phyloP scores from a whole-genome alignment of 92 coral and sea anemone genomes.

The Epizoanthus illoricatus region DNA sequence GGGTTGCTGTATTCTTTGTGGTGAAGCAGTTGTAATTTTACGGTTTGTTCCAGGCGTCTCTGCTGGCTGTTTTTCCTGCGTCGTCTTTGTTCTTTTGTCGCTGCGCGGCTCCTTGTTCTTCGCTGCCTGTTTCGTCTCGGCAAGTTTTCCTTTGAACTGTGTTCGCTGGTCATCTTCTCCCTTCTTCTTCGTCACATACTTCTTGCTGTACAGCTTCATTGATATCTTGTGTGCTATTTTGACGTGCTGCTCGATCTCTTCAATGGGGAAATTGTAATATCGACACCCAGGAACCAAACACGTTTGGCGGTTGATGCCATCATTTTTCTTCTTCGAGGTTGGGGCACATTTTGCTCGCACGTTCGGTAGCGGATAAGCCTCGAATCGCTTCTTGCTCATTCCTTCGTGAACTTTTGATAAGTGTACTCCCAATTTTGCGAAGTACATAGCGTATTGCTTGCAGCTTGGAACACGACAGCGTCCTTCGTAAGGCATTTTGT shows the following conservation, averaged over 20 bases:
- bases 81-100: background rate
- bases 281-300: constrained; percentile 20
- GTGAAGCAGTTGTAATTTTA: background rate
- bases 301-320: background rate
- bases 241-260: constrained; percentile 6
- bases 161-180: background rate
- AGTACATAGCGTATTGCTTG: constrained; percentile 21
- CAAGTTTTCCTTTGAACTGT: background rate
- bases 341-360: constrained; percentile 22
- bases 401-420: background rate
- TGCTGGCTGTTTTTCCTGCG: background rate
- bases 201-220: constrained; percentile 15
- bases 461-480: constrained; percentile 16
- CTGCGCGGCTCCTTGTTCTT: background rate
- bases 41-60: background rate
- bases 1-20: background rate
- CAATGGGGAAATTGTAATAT: background rate
- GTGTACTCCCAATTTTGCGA: background rate
- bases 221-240: constrained; percentile 5
- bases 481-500: constrained; percentile 8
- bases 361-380: background rate
- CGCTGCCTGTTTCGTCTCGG: background rate
- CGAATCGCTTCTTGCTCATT: constrained; percentile 5
- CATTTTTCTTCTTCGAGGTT: background rate
- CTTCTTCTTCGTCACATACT: background rate